phyloP scores from a whole-genome alignment of 2,888 invertebrate genomes.

The Timema podura region DNA sequence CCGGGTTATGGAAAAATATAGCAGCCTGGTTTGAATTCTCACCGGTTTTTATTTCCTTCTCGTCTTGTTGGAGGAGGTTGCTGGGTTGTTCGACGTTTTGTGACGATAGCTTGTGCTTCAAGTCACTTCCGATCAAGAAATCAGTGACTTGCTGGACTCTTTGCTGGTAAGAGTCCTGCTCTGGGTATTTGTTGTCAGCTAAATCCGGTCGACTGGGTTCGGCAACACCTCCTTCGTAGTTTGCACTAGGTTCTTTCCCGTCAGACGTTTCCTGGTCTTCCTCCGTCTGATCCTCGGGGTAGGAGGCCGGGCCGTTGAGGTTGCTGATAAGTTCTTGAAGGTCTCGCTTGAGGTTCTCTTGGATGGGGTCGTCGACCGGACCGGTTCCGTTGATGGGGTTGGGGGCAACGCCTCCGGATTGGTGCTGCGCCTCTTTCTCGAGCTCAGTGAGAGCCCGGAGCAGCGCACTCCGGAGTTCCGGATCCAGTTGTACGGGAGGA shows the following conservation, averaged over 20 bases:
- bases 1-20: neutral
- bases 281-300: constrained; percentile 42
- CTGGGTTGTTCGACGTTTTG: neutral
- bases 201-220: neutral
- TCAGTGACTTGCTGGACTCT: too few relatives aligned
- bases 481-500: constrained; percentile 62
- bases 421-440: constrained; percentile 54
- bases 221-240: neutral
- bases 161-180: neutral
- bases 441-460: constrained; percentile 71
- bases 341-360: constrained; percentile 23
- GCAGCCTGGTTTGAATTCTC: neutral
- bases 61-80: neutral
- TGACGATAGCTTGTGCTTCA: too few relatives aligned
- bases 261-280: constrained; percentile 42
- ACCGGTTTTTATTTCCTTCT: neutral
- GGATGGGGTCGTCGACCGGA: constrained; percentile 38
- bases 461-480: constrained; percentile 68
- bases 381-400: constrained; percentile 42
- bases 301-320: constrained; percentile 17
- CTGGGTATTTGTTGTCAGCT: neutral
- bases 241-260: constrained; percentile 14
- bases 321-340: constrained; percentile 16
- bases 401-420: constrained; percentile 2
- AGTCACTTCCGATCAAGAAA: too few relatives aligned